These are phyloP conservation scores for Tachysurus fulvidraco DNA, from an alignment of 2,113 vertebrate genomes.

Conservation along the genomic window DNA sequence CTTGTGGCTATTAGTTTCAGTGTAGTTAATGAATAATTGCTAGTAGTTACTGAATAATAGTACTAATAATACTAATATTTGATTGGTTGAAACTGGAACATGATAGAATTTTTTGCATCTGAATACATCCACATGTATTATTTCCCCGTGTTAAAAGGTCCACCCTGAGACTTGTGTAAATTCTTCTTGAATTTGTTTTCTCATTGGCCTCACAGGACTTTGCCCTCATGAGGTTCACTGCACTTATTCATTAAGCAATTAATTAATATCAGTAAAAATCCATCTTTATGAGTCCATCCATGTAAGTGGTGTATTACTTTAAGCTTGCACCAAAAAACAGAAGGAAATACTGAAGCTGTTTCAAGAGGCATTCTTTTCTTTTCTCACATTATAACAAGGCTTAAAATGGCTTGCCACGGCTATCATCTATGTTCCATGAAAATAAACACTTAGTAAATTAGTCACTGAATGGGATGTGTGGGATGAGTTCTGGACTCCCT, in stretches of 20 bases:
- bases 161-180: slow-evolving; percentile 7
- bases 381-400: not conserved
- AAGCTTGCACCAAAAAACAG: not conserved
- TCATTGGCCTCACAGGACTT: slow-evolving; percentile 12
- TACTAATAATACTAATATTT: not conserved
- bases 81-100: not conserved
- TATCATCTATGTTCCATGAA: not conserved
- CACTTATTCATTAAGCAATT: slow-evolving; percentile 27
- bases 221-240: slow-evolving; percentile 13
- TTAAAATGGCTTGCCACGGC: not conserved
- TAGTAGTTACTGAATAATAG: not conserved
- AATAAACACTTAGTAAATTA: not conserved
- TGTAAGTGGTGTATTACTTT: not conserved
- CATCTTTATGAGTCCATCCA: slow-evolving; percentile 2
- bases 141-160: not conserved
- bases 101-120: not conserved
- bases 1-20: not conserved
- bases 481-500: slow-evolving; percentile 19
- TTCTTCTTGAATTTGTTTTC: slow-evolving; percentile 31
- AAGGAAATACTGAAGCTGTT: not conserved
- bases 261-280: not conserved
- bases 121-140: not conserved
- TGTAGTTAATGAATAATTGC: not conserved
- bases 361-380: not conserved
- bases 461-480: slow-evolving; percentile 9